Base-by-base conservation (phyloP, 2,888 invertebrate species). In the Andrena chrysosceles region DNA sequence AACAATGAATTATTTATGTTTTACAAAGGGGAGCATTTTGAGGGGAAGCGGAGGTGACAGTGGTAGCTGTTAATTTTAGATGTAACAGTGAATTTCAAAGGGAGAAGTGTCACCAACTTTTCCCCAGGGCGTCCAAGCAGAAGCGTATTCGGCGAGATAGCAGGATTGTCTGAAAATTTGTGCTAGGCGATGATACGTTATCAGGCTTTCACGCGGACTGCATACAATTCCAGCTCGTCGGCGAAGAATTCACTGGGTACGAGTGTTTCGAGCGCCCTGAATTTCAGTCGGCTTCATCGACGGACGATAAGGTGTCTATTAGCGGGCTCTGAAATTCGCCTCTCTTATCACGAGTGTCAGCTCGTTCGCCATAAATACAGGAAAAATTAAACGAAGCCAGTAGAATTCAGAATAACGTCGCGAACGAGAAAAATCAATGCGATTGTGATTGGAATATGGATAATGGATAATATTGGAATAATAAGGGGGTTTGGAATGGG, bases 101-200 rank as follows among this genome's bases (percentile, higher is more conserved):
- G 3, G 8, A 8, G 10, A 42, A 13, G 20, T 23, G 35, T 13
- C 33, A 16, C 10, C 2, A 66, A 66, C 49, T 66, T 49, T 66
- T 49, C n/a, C 26, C n/a, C 29, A 20, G 42, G n/a, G 26, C 2
- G 23, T 20, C n/a, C 5, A 2, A 52, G 29, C 5, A n/a, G 29
- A 23, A 33, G 52, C 48, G 67, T 67, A 70, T 68, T 54, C 8
- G 54, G 13, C 5, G 13, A 31, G 74, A 72, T 62, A 77, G 52
- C 35, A 42, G 54, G 7, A 64, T 52, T 48, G 56, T 59, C 10
- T 56, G 71, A 42, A 73, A 74, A 81, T 81, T 64, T 35, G 52
- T 49, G 84, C 56, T 80, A 67, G 67, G 54, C 60, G 87, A 42
- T 42, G 42, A 80, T 67, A 60, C 26, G 80, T 77, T 85, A 85